These are phyloP conservation scores for Mandrillus leucophaeus DNA, from an alignment of 2,113 vertebrate genomes.

Conservation along the genomic window DNA sequence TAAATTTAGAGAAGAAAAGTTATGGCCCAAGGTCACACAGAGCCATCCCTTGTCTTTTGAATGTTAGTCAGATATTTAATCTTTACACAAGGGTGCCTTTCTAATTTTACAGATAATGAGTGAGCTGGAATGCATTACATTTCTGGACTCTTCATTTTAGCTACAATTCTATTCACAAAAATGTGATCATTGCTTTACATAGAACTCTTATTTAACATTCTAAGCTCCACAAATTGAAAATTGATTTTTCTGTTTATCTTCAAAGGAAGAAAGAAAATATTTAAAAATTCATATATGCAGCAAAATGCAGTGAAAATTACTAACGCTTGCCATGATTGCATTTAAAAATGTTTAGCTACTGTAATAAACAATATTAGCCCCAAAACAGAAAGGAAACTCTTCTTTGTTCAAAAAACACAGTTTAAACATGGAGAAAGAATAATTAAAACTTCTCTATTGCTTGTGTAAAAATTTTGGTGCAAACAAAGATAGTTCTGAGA, in stretches of 20 bases:
- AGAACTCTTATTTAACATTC: slow-evolving; percentile 38
- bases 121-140: not conserved
- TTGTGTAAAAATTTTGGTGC: not conserved
- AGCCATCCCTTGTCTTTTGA: not conserved
- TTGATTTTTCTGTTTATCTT: slow-evolving; percentile 53
- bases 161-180: not conserved
- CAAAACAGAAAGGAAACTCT: not conserved
- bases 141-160: slow-evolving; percentile 28
- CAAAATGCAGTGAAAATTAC: not conserved
- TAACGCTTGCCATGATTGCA: not conserved
- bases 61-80: slow-evolving; percentile 27
- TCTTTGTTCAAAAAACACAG: not conserved
- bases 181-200: not conserved
- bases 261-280: slow-evolving; percentile 22
- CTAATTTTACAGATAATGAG: slow-evolving; percentile 39
- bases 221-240: slow-evolving; percentile 28
- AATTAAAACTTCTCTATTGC: not conserved
- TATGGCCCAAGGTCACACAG: not conserved
- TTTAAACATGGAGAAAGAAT: not conserved
- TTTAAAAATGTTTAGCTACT: slow-evolving; percentile 6
- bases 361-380: not conserved
- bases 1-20: slow-evolving; percentile 39
- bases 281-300: slow-evolving; percentile 43
- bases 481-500: not conserved
- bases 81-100: not conserved